Percentiles rank a stretch among this genome's conserved stretches.
These are phyloP conservation scores for Philereme transversata DNA, from an alignment of 2,888 invertebrate genomes.

Conservation along the genomic window DNA sequence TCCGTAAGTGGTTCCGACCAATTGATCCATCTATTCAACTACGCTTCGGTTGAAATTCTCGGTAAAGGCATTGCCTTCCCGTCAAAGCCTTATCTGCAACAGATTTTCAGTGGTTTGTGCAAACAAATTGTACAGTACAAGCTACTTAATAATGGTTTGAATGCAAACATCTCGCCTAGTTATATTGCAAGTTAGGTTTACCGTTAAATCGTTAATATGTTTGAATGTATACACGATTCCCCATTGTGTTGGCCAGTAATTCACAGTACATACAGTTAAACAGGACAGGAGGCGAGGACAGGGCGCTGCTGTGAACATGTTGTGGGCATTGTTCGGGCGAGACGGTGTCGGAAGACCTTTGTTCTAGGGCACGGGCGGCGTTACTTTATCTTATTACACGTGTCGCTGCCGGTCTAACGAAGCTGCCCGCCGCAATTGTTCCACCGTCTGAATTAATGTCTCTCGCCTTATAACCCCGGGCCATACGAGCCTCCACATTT, in stretches of 20 bases:
- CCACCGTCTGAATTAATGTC: conserved; percentile 66
- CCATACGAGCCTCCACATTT: conserved; percentile 33
- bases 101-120: conserved; percentile 6
- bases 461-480: conserved; percentile 52
- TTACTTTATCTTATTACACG: conserved; percentile 78
- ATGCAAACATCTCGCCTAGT: too few species aligned
- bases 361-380: conserved; percentile 63
- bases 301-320: conserved; percentile 46
- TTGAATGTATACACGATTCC: conserved; percentile 11
- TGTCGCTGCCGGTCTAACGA: conserved; percentile 68
- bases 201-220: background rate
- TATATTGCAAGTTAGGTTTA: too few species aligned
- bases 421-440: conserved; percentile 68
- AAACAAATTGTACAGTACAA: too few species aligned
- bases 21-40: conserved; percentile 13
- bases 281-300: conserved; percentile 53
- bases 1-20: conserved; percentile 1
- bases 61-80: conserved; percentile 5
- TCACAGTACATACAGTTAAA: conserved; percentile 44
- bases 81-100: conserved; percentile 11
- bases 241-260: conserved; percentile 36
- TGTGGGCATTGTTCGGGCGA: conserved; percentile 61
- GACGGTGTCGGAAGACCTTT: conserved; percentile 69
- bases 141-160: too few species aligned
- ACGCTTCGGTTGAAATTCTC: conserved; percentile 10